Evolutionary conservation across 2,113 vertebrate genomes (phyloP).

Genomic region (Amphiprion percula): DNA sequence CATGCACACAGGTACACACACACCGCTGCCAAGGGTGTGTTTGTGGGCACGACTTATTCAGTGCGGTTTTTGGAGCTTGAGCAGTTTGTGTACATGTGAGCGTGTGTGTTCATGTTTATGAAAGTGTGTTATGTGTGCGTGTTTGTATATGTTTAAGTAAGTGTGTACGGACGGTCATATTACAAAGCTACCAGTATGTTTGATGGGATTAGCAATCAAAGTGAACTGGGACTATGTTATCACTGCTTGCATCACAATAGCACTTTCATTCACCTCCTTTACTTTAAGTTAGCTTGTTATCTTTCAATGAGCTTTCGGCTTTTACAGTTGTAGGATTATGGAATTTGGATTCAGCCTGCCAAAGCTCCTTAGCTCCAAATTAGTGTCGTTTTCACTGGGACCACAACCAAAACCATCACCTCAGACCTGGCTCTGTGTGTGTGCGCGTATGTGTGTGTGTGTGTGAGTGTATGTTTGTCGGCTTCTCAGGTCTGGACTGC

Average conservation of each 20-base stretch:
- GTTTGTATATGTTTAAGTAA: constrained; percentile 14
- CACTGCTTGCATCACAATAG: constrained; percentile 20
- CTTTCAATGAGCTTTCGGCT: constrained; percentile 17
- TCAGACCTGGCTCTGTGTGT: constrained; percentile 62
- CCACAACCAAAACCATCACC: constrained; percentile 75
- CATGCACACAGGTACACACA: constrained; percentile 14
- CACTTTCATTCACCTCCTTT: constrained; percentile 12
- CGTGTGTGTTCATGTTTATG: constrained; percentile 10
- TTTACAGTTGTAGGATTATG: constrained; percentile 21
- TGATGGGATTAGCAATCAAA: constrained; percentile 32
- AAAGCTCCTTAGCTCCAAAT: constrained; percentile 70
- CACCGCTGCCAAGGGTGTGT: constrained; percentile 50
- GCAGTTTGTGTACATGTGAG: constrained; percentile 34
- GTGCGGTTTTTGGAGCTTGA: constrained; percentile 55
- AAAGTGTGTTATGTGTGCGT: constrained; percentile 25
- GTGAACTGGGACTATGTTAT: background rate
- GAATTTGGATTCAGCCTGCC: constrained; percentile 47
- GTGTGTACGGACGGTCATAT: constrained; percentile 31
- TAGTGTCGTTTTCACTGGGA: constrained; percentile 75
- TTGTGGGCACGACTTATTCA: constrained; percentile 55
- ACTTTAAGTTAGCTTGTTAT: constrained; percentile 36
- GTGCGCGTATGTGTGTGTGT: constrained; percentile 50
- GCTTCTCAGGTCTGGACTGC: constrained; percentile 71
- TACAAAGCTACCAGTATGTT: constrained; percentile 54
- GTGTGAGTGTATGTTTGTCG: constrained; percentile 43